Base-by-base conservation (phyloP, 2,113 vertebrate species). In the Caranx ignobilis region DNA sequence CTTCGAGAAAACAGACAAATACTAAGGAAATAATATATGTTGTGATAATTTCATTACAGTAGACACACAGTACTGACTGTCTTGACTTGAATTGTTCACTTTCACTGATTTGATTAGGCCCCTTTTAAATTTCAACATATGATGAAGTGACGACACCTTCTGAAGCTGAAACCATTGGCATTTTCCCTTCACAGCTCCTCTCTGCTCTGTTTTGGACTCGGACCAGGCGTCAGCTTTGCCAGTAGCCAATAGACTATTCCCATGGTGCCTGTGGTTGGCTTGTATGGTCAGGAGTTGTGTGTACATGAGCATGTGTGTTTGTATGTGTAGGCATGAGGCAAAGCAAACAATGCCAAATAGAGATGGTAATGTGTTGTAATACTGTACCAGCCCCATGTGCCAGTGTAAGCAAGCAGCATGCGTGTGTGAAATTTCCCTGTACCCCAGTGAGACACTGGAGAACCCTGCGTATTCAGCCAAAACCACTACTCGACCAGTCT, bases 331-430 rank as follows among this genome's bases (percentile, higher is more conserved):
- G 87, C 85, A 91, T 80, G 82, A 88, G 81, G 85, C 86, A 90
- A 89, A 89, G 82, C 67, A 88, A 92, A 92, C 89, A 89, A 87
- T 91, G 88, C 88, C 91, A 92, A 91, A 89, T 84, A 88, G 79
- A 88, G 85, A 89, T 83, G 73, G 87, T 89, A 92, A 91, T 93
- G 88, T 87, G 77, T 63, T 88, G 89, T 91, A 90, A 89, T 89
- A 93, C 87, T 88, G 88, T 91, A 88, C 81, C 86, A 87, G 84
- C 87, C 83, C 81, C 73, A 52, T 90, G 92, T 91, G 87, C 90
- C 88, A 91, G 92, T 88, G 85, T 89, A 88, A 90, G 88, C 82
- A 90, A 88, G 62, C 82, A 87, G 86, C 81, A 56, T 81, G 87
- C 34, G 54, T 73, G 79, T 89, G 88, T 91, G 85, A 92, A 90